Evolutionary conservation across 2,113 vertebrate genomes (phyloP), one percentile per base, ranked within the genome.

Genomic region (Rhea pennata): DNA sequence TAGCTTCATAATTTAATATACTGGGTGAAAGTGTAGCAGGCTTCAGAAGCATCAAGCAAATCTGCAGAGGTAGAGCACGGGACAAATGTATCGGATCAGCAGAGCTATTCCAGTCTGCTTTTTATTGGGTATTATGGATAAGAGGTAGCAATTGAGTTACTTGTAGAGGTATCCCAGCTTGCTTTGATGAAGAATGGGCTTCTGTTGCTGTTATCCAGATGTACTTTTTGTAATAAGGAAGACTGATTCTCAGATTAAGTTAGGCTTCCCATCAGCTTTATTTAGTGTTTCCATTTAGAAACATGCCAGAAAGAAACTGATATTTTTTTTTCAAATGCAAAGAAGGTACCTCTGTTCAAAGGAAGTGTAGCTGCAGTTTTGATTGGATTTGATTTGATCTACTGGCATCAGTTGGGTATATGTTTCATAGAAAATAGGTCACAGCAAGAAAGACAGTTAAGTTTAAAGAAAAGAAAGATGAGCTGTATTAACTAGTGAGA

Each of bases 351-450:
- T 83, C 26, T 46, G 40, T 86, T 94, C 90, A 89, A 85, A 93
- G 81, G 67, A 76, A 84, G 44, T 29, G 6, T 3, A 51, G 80
- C 21, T 84, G 27, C 23, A 51, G 23, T 71, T 96, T 75, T 85
- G 80, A 73, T 96, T 69, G 83, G 80, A 73, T 96, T 69, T 77
- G 51, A 72, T 53, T 87, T 82, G 70, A 79, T 95, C 83, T 94
- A 39, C 44, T 48, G 78, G 75, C 79, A 27, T 91, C 91, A 90
- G 50, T 86, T 74, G 77, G 91, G 81, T 74, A 42, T 88, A 48
- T 61, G 40, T 40, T 91, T 75, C 61, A 27, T 74, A 86, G 89
- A 95, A 97, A 96, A 84, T 91, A 90, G 96, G 94, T 95, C 95
- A 95, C 66, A 84, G 73, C 59, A 71, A 95, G 87, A 90, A 87